Percentiles rank a stretch among this genome's conserved stretches.
These are phyloP conservation scores for Jacana jacana DNA, from an alignment of 2,113 vertebrate genomes.

Conservation along the genomic window DNA sequence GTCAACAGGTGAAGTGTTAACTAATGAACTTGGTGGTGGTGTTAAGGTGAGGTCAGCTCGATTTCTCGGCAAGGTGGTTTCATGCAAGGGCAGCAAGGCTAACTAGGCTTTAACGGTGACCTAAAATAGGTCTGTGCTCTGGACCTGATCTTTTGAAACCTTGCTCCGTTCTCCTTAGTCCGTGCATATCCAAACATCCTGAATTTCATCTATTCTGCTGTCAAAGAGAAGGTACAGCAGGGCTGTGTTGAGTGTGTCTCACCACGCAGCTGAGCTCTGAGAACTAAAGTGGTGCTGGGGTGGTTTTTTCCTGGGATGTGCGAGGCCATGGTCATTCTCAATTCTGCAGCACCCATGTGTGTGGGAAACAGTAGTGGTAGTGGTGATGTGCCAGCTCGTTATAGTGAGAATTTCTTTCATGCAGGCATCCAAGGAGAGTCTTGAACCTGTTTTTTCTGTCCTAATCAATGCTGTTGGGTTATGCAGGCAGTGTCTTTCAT, in stretches of 20 bases:
- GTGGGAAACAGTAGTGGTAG: background rate
- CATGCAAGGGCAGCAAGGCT: background rate
- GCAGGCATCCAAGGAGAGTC: background rate
- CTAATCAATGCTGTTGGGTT: slow-evolving; percentile 21
- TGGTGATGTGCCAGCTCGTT: background rate
- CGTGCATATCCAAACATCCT: background rate
- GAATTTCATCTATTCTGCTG: background rate
- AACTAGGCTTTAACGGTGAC: background rate
- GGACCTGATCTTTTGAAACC: background rate
- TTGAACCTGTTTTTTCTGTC: slow-evolving; percentile 53
- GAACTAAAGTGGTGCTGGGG: background rate
- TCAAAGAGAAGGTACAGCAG: background rate
- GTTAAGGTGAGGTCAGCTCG: slow-evolving; percentile 56
- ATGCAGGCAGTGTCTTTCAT: slow-evolving; percentile 34
- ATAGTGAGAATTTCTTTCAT: background rate
- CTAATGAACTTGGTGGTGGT: slow-evolving; percentile 47
- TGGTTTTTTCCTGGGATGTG: background rate
- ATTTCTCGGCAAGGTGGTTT: background rate
- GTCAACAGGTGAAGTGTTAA: slow-evolving; percentile 65
- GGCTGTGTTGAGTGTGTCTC: background rate
- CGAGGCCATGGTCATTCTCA: background rate
- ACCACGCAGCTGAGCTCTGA: background rate
- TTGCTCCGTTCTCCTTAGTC: background rate
- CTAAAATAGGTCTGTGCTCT: background rate
- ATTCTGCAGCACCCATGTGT: background rate